Evolutionary conservation across 2,888 invertebrate species (phyloP), one percentile per base, ranked within the genome.

Genomic region (Steromphala cineraria): DNA sequence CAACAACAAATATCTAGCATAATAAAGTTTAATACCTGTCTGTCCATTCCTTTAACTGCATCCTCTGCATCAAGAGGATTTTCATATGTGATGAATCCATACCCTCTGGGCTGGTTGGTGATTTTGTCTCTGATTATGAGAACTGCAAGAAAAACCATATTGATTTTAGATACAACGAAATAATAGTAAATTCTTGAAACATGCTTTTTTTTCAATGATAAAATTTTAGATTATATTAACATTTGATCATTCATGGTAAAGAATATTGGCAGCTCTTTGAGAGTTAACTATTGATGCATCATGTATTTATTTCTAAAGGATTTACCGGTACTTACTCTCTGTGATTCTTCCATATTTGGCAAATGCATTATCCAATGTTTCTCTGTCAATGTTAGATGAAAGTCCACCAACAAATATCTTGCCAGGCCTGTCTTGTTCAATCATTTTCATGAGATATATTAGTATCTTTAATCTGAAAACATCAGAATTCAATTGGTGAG

Each of bases 331-430:
- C 81, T 82, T 84, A 91, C 91, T 87, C 85, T 91, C 90, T 78
- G 89, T 90, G 24, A 90, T 86, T 80, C 89, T 84, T 24, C 91
- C 91, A 87, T 87, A 91, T 62, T 88, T 87, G 8, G 86, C 80
- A 83, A 91, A 91, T 10, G 87, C 85, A 81, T 87, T 87, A 80
- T 91, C 91, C 74, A 91, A 82, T 7, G 84, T 85, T 52, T 84
- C 80, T 80, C 90, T 90, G 77, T 87, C 86, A 7, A 89, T 85
- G 71, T 88, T 88, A 79, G 85, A 81, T 53, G 88, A 86, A 52
- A 91, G 86, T 13, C 91, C 90, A 55, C 90, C 88, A 21, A 90
- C 88, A 88, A 91, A 90, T 40, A 91, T 85, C 82, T 91, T 91
- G 4, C 91, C 91, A 67, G 91, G 91, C 67, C 87, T 82, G 80